Conservation (phyloP, 2,797 vertebrate species). For the Ispidina picta region DNA sequence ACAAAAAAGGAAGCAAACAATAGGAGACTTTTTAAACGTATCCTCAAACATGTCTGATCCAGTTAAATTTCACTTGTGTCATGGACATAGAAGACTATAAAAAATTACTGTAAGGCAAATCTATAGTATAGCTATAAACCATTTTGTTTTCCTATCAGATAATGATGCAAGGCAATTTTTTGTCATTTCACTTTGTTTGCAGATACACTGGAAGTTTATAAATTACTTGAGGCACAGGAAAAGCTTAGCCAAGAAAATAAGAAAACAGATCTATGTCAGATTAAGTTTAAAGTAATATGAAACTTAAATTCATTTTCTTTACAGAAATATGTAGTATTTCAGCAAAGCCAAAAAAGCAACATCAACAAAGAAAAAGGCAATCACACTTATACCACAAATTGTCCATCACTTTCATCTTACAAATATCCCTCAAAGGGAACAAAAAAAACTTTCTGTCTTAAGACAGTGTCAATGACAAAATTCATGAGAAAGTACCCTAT, state of each 20-base stretch:
- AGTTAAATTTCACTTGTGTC: neutral
- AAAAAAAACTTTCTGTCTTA: neutral
- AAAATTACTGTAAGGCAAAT: neutral
- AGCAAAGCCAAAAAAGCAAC: neutral
- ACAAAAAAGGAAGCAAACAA: neutral
- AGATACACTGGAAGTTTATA: slow-evolving; percentile 58
- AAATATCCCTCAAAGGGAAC: neutral
- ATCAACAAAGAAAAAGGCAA: neutral
- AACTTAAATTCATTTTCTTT: slow-evolving; percentile 27
- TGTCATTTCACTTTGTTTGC: slow-evolving; percentile 42
- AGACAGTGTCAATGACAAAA: neutral
- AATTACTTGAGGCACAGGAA: slow-evolving; percentile 10
- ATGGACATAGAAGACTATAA: neutral
- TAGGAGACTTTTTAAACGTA: neutral
- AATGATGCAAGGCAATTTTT: slow-evolving; percentile 31
- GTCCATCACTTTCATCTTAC: neutral
- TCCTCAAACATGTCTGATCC: neutral
- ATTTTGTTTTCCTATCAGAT: neutral
- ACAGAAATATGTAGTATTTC: slow-evolving; percentile 22
- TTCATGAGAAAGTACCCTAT: neutral
- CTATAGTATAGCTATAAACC: neutral
- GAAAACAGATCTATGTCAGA: slow-evolving; percentile 12
- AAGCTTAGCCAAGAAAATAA: slow-evolving; percentile 10
- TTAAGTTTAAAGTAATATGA: slow-evolving; percentile 15
- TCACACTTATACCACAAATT: neutral